Evolutionary conservation across 2,113 vertebrate genomes (phyloP), one percentile per base, ranked within the genome.

Genomic region (Calypte anna): DNA sequence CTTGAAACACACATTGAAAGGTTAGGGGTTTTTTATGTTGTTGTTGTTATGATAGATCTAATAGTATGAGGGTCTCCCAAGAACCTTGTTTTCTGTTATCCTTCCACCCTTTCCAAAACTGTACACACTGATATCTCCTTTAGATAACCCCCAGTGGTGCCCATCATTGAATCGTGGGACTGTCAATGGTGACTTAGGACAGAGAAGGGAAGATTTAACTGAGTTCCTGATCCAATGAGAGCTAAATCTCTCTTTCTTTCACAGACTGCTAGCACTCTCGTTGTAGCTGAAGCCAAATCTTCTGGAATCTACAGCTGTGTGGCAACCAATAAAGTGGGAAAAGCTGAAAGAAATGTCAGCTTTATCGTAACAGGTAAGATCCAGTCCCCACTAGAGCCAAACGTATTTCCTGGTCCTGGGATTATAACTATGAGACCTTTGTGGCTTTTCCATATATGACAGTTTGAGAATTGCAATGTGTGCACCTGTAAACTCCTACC

Each of bases 301-400:
- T 99, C 99, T 88, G 99, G 99, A 86, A 97, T 98, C 93, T 99
- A 99, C 97, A 98, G 98, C 80, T 99, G 99, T 70, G 48, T 98
- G 70, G 98, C 99, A 93, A 98, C 98, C 92, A 99, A 99, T 97
- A 98, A 98, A 97, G 97, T 98, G 69, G 99, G 99, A 80, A 96
- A 90, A 33, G 98, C 98, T 30, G 97, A 98, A 96, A 98, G 99
- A 90, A 98, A 98, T 43, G 87, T 99, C 89, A 97, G 94, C 88
- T 99, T 99, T 98, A 99, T 99, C 88, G 92, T 99, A 93, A 98
- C 99, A 98, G 99, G 99, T 99, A 98, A 98, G 97, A 85, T 48
- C 46, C 30, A 48, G 2, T 50, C 9, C 53, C 28, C n/a, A 2
- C 1, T 28, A 38, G 21, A 82, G 25, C n/a, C 19, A 55, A 66